These are phyloP conservation scores for Dendrophyllia cribrosa DNA, from an alignment of 64 coral and sea anemone genomes.

Conservation along the genomic window DNA sequence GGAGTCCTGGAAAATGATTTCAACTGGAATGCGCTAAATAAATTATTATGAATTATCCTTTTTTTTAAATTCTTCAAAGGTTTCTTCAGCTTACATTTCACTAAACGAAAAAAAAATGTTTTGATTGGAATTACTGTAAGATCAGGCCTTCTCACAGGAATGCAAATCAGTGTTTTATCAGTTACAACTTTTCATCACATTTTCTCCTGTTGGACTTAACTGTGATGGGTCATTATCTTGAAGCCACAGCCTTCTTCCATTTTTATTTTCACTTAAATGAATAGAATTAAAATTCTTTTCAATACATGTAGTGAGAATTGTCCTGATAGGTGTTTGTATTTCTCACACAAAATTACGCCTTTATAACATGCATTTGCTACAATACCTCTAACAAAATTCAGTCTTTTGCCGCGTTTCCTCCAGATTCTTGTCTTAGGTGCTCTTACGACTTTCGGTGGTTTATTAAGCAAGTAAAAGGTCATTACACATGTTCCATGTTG, in stretches of 20 bases:
- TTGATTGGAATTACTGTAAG: constrained; percentile 38
- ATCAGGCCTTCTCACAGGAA: constrained; percentile 42
- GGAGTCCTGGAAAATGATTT: too few species aligned
- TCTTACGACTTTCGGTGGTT: background rate
- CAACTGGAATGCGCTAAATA: constrained; percentile 29
- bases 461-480: background rate
- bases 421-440: constrained; percentile 59
- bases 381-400: constrained; percentile 58
- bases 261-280: constrained; percentile 11
- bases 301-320: constrained; percentile 36
- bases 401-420: constrained; percentile 51
- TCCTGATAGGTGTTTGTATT: constrained; percentile 14
- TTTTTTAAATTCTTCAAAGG: constrained; percentile 28
- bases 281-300: constrained; percentile 30
- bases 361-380: constrained; percentile 35
- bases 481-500: background rate
- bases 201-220: constrained; percentile 15
- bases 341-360: constrained; percentile 40
- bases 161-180: background rate
- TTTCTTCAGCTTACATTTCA: constrained; percentile 24
- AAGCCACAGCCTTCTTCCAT: constrained; percentile 36
- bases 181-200: background rate
- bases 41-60: constrained; percentile 24
- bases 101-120: constrained; percentile 48
- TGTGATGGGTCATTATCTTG: constrained; percentile 44